A percentile compares a stretch with the other conserved stretches of the same genome.
Conservation (phyloP, 2,113 vertebrate genomes). For the Bubalus kerabau region DNA sequence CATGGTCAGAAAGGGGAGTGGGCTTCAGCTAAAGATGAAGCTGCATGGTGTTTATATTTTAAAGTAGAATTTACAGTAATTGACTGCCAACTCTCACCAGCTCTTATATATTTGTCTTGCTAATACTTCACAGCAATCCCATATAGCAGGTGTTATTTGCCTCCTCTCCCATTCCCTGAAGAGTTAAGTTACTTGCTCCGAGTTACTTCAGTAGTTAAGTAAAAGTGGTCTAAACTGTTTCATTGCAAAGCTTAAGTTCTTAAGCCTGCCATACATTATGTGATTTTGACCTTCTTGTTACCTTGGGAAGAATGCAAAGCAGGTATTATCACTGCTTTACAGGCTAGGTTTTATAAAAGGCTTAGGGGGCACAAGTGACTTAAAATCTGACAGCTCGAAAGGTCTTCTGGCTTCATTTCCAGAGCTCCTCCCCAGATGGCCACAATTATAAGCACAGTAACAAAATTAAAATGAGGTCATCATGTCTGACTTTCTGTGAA, state of each 20-base stretch:
- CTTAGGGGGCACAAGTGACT: background rate
- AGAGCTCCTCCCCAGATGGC: background rate
- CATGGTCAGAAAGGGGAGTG: background rate
- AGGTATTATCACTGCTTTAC: background rate
- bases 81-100: background rate
- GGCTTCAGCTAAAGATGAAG: background rate
- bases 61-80: background rate
- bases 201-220: background rate
- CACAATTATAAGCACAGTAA: background rate
- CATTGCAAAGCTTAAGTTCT: background rate
- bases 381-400: background rate
- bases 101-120: background rate
- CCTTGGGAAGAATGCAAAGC: background rate
- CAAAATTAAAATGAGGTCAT: conserved; percentile 14
- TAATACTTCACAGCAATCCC: background rate
- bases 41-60: background rate
- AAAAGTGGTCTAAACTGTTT: background rate
- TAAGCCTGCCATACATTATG: background rate
- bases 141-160: background rate
- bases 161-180: background rate
- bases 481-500: background rate
- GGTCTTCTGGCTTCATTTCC: background rate
- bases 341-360: background rate
- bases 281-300: background rate
- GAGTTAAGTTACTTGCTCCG: background rate